Base-by-base conservation (phyloP, 2,797 vertebrate genomes). In the Lacerta agilis region DNA sequence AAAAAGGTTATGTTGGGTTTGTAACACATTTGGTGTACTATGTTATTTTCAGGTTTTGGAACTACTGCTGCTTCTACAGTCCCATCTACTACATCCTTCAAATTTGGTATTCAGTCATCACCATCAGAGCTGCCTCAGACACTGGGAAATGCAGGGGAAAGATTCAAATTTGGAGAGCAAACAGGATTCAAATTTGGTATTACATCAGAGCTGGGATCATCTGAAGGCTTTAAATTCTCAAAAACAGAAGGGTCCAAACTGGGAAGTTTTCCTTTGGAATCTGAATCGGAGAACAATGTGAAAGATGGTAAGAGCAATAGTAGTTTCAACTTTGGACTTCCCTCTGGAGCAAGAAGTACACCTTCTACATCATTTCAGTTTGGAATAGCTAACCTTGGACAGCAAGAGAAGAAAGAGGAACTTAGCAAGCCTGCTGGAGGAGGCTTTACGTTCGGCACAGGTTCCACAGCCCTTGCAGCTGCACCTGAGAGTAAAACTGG, bases 241-340 rank as follows among this genome's bases (percentile, higher is more conserved):
- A 86, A 97, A 96, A 93, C 88, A 97, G 98, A 95, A 94, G 97
- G 96, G 92, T 98, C 98, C 93, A 98, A 97, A 94, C 98, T 98
- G 90, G 98, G 98, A 93, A 76, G 96, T 92, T 92, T 92, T 81
- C 95, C 97, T 69, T 95, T 96, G 80, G 94, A 96, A 33, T 93
- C 96, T 87, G 96, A 97, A 92, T 83, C 94, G 86, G 97, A 97
- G 90, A 98, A 98, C 83, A 96, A 96, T 91, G 98, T 98, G 95
- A 98, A 97, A 89, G 96, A 97, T 61, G 96, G 94, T 79, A 96
- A 97, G 87, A 95, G 89, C 36, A 93, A 94, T 36, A 94, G 78
- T 83, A 93, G 93, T 85, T 98, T 98, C 94, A 98, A 97, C 78
- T 99, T 99, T 89, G 97, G 97, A 91, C 90, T 97, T 93, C 45